Conservation (phyloP, 2,888 invertebrate species). For the Oxyscelio sp. region DNA sequence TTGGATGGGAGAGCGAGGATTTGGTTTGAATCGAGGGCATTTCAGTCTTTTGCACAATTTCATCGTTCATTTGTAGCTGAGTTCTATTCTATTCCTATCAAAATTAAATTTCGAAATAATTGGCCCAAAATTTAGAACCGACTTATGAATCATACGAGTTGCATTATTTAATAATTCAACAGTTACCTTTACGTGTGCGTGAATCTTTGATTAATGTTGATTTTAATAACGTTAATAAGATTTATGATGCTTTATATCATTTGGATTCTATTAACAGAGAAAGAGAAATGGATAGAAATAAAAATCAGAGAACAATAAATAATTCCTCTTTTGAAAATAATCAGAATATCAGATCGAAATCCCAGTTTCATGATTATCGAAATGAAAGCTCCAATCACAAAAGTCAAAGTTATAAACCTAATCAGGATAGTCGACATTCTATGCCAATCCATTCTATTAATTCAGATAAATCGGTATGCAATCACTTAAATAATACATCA, state of each 20-base stretch:
- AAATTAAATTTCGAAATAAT: slow-evolving; percentile 23
- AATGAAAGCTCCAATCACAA: too few relatives aligned
- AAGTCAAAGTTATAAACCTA: too few relatives aligned
- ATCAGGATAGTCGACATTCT: too few relatives aligned
- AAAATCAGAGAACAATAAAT: background rate
- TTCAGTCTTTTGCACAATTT: slow-evolving; percentile 30
- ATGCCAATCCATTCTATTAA: too few relatives aligned
- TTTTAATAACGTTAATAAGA: slow-evolving; percentile 42
- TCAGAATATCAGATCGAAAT: background rate
- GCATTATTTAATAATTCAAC: slow-evolving; percentile 62
- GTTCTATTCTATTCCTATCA: slow-evolving; percentile 46
- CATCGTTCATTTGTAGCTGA: slow-evolving; percentile 30
- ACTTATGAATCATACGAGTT: slow-evolving; percentile 42
- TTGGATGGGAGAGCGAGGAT: slow-evolving; percentile 45
- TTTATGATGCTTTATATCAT: too few relatives aligned
- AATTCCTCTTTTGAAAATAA: background rate
- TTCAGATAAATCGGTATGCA: too few relatives aligned
- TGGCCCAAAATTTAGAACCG: slow-evolving; percentile 51
- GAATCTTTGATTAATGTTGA: slow-evolving; percentile 51
- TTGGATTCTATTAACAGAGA: too few relatives aligned
- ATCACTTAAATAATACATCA: too few relatives aligned
- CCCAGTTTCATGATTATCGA: too few relatives aligned
- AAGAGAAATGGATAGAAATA: background rate
- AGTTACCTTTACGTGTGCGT: slow-evolving; percentile 52
- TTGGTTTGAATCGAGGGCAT: slow-evolving; percentile 44